phyloP scores from a whole-genome alignment of 2,888 invertebrate genomes.

The Pogonocherus hispidulus region DNA sequence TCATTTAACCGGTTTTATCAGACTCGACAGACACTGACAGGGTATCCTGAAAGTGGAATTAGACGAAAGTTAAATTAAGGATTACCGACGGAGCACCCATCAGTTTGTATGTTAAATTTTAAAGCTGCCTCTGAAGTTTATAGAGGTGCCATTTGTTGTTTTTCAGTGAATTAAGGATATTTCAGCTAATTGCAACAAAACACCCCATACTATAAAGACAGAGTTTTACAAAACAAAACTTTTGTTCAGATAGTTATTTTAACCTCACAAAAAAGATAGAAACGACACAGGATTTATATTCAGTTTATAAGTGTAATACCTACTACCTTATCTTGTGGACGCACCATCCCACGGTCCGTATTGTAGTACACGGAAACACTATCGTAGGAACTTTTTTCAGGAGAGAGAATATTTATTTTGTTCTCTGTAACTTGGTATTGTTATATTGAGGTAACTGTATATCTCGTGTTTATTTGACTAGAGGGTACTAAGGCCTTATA shows the following conservation, averaged over 20 bases:
- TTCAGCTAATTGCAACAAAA: conserved; percentile 1
- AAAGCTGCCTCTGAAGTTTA: conserved; percentile 2
- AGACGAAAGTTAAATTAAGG: neutral
- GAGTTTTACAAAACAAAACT: neutral
- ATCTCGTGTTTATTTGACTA: too few species aligned
- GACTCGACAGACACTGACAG: neutral
- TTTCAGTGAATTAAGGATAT: conserved; percentile 4
- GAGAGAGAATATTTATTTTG: too few species aligned
- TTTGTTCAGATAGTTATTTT: neutral
- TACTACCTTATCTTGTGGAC: too few species aligned
- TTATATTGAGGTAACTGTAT: too few species aligned
- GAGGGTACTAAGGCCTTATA: too few species aligned
- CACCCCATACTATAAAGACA: neutral
- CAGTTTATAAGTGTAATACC: too few species aligned
- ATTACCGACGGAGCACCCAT: neutral
- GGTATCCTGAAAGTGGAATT: neutral
- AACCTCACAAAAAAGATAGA: neutral
- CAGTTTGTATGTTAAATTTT: conserved; percentile 6
- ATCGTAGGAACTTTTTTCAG: too few species aligned
- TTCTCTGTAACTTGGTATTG: too few species aligned
- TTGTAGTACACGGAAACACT: too few species aligned
- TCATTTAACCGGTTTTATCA: neutral
- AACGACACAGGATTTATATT: neutral
- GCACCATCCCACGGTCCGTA: too few species aligned
- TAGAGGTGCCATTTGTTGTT: conserved; percentile 1